Evolutionary conservation across 1,140 invertebrate species (phyloP).

Genomic region (Penaeus chinensis): DNA sequence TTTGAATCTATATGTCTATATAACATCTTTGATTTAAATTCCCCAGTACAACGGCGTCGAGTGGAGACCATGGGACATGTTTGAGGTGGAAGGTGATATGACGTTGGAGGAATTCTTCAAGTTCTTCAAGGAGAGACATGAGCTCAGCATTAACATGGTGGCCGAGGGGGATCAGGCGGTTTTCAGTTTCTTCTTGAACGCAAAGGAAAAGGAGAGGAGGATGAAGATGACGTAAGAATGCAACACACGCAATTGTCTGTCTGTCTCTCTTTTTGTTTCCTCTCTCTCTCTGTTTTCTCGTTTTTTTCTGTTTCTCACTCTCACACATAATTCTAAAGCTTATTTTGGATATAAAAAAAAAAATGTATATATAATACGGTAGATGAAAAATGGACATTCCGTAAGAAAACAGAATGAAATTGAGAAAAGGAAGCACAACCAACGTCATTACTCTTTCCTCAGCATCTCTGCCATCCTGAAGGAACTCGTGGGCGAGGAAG

Average conservation of each 20-base stretch:
- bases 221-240: constrained; percentile 76
- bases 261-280: background rate
- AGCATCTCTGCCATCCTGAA: constrained; percentile 89
- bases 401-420: too few relatives aligned
- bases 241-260: background rate
- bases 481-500: constrained; percentile 89
- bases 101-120: constrained; percentile 93
- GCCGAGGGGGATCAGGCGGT: constrained; percentile 98
- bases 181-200: constrained; percentile 97
- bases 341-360: too few relatives aligned
- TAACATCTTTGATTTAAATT: background rate
- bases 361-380: too few relatives aligned
- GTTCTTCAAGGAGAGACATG: constrained; percentile 91
- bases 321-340: too few relatives aligned
- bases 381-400: too few relatives aligned
- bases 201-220: constrained; percentile 86
- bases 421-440: too few relatives aligned
- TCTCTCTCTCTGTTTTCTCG: background rate
- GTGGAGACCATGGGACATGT: constrained; percentile 98
- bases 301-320: too few relatives aligned
- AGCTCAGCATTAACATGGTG: constrained; percentile 96
- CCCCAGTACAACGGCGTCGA: constrained; percentile 85
- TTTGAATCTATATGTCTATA: too few relatives aligned
- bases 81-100: constrained; percentile 94
- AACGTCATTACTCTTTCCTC: constrained; percentile 11